A percentile compares a stretch with the other conserved stretches of the same genome.
These are phyloP conservation scores for Eospalax fontanierii DNA, from an alignment of 2,797 vertebrate genomes.

Conservation along the genomic window DNA sequence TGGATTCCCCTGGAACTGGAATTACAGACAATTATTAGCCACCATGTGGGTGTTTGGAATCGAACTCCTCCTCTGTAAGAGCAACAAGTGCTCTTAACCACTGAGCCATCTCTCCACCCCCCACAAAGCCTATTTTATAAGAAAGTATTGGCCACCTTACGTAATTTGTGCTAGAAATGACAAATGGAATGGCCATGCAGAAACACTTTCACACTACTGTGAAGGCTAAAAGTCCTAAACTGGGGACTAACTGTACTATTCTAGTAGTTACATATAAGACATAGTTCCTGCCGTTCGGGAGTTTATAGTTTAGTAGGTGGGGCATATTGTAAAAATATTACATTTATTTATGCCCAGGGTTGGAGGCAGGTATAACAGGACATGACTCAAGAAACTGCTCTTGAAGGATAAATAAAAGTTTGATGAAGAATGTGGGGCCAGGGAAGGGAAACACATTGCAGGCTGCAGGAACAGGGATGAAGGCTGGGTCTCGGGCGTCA, in stretches of 20 bases:
- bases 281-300: not conserved
- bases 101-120: too few species aligned
- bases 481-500: not conserved
- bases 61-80: too few species aligned
- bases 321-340: not conserved
- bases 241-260: not conserved
- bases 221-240: not conserved
- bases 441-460: not conserved
- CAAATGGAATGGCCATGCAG: not conserved
- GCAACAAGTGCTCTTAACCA: too few species aligned
- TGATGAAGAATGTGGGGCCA: not conserved
- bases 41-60: too few species aligned
- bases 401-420: conserved; percentile 49
- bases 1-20: too few species aligned
- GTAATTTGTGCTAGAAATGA: not conserved
- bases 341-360: not conserved
- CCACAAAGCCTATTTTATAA: not conserved
- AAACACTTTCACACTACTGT: too few species aligned
- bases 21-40: too few species aligned
- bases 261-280: not conserved
- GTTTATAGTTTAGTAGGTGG: not conserved
- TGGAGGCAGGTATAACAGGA: not conserved
- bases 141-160: not conserved
- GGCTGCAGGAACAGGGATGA: not conserved
- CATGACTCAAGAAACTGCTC: not conserved